Percentiles rank a stretch among this genome's conserved stretches.
phyloP scores from a whole-genome alignment of 2,888 invertebrate species.

The Furcula furcula region DNA sequence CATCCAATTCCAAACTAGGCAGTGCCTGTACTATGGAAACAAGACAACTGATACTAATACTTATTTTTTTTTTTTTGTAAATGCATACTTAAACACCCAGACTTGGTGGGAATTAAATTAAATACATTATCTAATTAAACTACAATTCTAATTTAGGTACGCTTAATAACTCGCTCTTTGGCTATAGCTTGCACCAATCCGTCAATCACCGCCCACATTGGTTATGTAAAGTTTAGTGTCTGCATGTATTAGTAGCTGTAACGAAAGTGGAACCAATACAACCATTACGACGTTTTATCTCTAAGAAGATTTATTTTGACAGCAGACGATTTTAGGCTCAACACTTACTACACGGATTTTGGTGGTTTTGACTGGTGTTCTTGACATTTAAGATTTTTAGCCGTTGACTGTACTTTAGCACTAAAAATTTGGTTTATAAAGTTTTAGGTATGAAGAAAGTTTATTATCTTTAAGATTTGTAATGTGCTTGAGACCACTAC shows the following conservation, averaged over 20 bases:
- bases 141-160: not conserved
- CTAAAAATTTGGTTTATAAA: not conserved
- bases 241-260: constrained; percentile 26
- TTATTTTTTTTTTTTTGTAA: too few species aligned
- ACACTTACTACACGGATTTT: not conserved
- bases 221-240: constrained; percentile 43
- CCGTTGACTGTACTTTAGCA: not conserved
- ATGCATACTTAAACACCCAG: not conserved
- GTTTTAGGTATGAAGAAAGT: too few species aligned
- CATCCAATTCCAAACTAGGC: too few species aligned
- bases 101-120: too few species aligned
- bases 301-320: not conserved
- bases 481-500: too few species aligned
- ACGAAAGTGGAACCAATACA: constrained; percentile 39
- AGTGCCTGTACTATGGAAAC: too few species aligned
- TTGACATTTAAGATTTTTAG: not conserved
- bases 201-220: constrained; percentile 48
- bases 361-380: not conserved
- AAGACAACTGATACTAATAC: too few species aligned
- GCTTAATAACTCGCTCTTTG: constrained; percentile 19
- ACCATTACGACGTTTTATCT: not conserved
- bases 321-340: not conserved
- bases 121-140: not conserved
- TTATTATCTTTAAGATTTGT: too few species aligned
- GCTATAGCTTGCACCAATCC: constrained; percentile 21